A percentile compares a stretch with the other conserved stretches of the same genome.
These are phyloP conservation scores for Enteromius mattozi DNA, from an alignment of 2,797 vertebrate species.

Conservation along the genomic window DNA sequence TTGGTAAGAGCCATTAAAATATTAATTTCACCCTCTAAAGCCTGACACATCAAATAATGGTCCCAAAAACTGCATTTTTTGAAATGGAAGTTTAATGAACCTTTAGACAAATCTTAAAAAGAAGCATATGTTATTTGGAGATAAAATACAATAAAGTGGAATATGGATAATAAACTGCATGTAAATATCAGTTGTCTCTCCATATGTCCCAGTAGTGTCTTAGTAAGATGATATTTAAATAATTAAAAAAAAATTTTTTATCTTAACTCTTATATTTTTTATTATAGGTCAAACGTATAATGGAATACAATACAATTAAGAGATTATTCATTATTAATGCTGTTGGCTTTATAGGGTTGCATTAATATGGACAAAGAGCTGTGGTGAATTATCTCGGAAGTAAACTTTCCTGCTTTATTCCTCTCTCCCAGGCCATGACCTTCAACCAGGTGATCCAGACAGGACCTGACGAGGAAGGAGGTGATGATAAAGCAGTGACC, in stretches of 20 bases:
- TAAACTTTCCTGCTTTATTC: neutral
- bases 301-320: neutral
- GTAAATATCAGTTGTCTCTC: neutral
- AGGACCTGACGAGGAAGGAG: conserved; percentile 96
- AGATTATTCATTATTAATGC: too few species aligned
- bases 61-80: neutral
- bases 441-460: conserved; percentile 99
- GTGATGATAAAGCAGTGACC: conserved; percentile 98
- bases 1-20: conserved; percentile 80
- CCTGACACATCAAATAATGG: neutral
- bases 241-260: too few species aligned
- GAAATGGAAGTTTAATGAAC: neutral
- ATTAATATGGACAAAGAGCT: neutral
- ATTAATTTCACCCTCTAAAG: neutral
- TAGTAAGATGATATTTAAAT: too few species aligned
- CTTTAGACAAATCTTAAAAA: neutral
- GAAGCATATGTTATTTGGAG: neutral
- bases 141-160: neutral
- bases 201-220: too few species aligned
- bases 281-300: neutral
- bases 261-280: neutral
- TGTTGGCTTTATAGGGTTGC: neutral
- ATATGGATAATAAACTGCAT: neutral
- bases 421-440: conserved; percentile 90
- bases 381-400: neutral